phyloP scores from a whole-genome alignment of 2,888 invertebrate species.

The Caenorhabditis sulstoni region DNA sequence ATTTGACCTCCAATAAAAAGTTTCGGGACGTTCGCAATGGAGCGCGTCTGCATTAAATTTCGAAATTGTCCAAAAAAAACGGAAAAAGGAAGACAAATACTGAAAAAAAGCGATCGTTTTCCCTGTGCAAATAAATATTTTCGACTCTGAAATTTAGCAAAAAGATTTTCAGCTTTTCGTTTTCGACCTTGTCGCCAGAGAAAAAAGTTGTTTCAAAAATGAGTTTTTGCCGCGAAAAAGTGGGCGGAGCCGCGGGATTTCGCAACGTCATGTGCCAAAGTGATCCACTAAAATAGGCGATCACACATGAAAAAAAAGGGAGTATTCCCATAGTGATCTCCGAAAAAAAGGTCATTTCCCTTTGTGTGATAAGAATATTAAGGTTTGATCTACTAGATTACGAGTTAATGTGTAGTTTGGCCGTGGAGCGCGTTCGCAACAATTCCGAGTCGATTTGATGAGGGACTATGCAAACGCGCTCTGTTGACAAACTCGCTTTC shows the following conservation, averaged over 20 bases:
- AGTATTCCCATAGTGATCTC: slow-evolving; percentile 7
- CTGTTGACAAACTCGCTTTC: no score
- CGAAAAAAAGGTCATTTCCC: neutral
- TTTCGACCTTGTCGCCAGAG: neutral
- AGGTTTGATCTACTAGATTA: neutral
- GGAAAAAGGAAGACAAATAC: no score
- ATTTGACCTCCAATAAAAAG: neutral
- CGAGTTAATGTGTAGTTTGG: neutral
- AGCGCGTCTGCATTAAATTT: no score
- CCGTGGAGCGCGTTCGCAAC: no score
- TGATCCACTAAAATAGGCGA: slow-evolving; percentile 48
- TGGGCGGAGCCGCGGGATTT: neutral
- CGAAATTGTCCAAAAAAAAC: no score
- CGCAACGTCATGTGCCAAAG: slow-evolving; percentile 19
- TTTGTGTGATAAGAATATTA: neutral
- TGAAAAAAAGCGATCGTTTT: no score
- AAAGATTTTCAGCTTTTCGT: neutral
- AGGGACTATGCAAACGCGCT: no score
- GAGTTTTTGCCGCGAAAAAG: neutral
- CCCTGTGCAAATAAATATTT: no score
- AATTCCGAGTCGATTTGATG: no score
- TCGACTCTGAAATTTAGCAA: no score
- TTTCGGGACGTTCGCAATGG: no score
- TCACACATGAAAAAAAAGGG: slow-evolving; percentile 5
- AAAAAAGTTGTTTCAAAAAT: neutral